A percentile compares a stretch with the other conserved stretches of the same genome.
phyloP scores from a whole-genome alignment of 2,797 vertebrate species.

The Channallabes apus region DNA sequence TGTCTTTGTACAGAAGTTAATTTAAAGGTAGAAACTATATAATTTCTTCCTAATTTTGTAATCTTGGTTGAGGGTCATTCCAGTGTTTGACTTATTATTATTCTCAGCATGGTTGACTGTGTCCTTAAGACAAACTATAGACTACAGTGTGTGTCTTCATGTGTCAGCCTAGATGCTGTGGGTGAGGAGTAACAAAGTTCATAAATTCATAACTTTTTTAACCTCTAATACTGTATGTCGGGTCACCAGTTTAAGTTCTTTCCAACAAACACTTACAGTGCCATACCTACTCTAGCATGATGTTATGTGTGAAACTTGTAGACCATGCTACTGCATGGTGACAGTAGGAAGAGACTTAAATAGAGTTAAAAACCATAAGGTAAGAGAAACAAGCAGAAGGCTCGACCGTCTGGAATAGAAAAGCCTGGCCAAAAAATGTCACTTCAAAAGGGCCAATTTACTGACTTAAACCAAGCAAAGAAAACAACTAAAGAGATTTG shows the following conservation, averaged over 20 bases:
- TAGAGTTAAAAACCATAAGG: no score
- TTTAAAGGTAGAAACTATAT: no score
- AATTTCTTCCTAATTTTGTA: no score
- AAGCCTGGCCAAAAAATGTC: no score
- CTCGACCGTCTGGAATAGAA: background rate
- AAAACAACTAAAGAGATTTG: no score
- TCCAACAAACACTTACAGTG: background rate
- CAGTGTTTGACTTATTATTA: background rate
- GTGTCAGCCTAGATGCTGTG: no score
- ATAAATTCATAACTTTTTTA: background rate
- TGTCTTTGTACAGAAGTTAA: no score
- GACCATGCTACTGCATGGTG: background rate
- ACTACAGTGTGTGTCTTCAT: background rate
- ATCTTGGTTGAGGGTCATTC: no score
- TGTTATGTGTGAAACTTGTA: background rate
- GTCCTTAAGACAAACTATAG: background rate
- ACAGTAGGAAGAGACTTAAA: background rate
- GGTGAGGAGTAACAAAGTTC: background rate
- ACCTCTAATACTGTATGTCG: no score
- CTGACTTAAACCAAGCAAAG: no score
- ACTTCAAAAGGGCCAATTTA: no score
- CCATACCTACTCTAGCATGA: background rate
- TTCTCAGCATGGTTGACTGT: background rate
- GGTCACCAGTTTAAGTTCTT: no score
- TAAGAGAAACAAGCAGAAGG: background rate